Base-by-base conservation (phyloP, 2,888 invertebrate genomes). In the Tipula vernalis region DNA sequence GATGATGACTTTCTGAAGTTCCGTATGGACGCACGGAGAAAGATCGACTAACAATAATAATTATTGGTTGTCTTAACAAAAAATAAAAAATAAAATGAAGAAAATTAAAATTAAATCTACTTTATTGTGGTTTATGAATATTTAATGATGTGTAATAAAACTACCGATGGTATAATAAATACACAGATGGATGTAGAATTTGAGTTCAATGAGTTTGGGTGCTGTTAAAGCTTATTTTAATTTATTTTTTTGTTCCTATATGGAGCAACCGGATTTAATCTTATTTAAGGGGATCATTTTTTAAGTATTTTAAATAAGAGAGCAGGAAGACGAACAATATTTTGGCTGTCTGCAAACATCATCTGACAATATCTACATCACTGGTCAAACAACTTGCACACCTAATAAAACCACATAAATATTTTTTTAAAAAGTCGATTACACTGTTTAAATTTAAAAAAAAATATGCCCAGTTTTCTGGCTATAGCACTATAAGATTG, bases 1-100 rank as follows among this genome's bases (percentile, higher is more conserved):
- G 71, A 71, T 71, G 71, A 71, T 71, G 71, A 71, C 71, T 71
- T 71, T 71, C 71, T 71, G 71, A 71, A 71, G 71, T 28, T 28
- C 71, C 71, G 71, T 71, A 71, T 71, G 28, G 6, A 10, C 10
- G 28, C 28, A n/a, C 18, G 71, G 28, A 71, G 71, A 71, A 71
- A 71, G 71, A 71, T 71, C 71, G 71, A 71, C 71, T 71, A 71
- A 71, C 71, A 71, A 71, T 71, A 71, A 71, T 71, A 71, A 71
- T 71, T 71, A 71, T 71, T 71, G 71, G 71, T 71, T 71, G 71
- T 71, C 71, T 71, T 71, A 71, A 57, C 5, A 18, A 6, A 18
- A 71, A 71, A n/a, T n/a, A n/a, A 28, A 71, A 71, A 71, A 71
- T 28, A 18, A 28, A 28, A 28, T 10, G 71, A 71, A 71, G 28